These are phyloP conservation scores for Saccopteryx bilineata DNA, from an alignment of 2,113 vertebrate genomes.

Conservation along the genomic window DNA sequence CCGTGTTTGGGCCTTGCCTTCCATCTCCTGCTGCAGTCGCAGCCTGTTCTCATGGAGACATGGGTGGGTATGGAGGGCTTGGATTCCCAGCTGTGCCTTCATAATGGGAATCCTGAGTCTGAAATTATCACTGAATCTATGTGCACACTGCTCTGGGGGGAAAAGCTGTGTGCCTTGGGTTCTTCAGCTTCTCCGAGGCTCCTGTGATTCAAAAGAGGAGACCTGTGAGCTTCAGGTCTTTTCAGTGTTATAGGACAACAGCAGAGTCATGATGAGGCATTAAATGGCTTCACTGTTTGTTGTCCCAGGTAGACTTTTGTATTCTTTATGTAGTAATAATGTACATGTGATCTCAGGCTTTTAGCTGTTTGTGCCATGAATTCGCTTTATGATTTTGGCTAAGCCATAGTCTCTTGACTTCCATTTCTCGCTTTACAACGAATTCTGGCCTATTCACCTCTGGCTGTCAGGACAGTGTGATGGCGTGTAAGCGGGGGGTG, in stretches of 20 bases:
- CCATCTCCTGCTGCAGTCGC: not conserved
- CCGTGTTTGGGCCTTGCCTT: not conserved
- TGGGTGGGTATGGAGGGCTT: not conserved
- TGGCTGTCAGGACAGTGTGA: not conserved
- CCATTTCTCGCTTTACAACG: not conserved
- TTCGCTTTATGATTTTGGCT: not conserved
- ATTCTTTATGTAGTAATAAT: not conserved
- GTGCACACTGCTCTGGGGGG: not conserved
- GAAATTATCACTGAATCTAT: not conserved
- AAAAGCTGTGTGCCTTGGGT: not conserved
- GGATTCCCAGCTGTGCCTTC: not conserved
- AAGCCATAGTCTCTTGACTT: fast-evolving
- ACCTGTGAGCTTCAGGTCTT: fast-evolving
- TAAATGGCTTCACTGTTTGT: not conserved
- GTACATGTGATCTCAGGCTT: fast-evolving
- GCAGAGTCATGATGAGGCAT: not conserved
- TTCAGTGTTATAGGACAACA: fast-evolving
- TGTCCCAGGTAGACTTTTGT: not conserved
- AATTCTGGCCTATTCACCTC: not conserved
- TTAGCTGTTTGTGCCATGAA: not conserved
- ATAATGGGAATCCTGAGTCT: fast-evolving
- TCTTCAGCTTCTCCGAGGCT: not conserved
- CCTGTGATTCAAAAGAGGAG: not conserved
- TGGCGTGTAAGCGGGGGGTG: not conserved
- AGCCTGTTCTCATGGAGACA: not conserved